Conservation (phyloP, 2,797 vertebrate genomes). For the Centroberyx gerrardi region DNA sequence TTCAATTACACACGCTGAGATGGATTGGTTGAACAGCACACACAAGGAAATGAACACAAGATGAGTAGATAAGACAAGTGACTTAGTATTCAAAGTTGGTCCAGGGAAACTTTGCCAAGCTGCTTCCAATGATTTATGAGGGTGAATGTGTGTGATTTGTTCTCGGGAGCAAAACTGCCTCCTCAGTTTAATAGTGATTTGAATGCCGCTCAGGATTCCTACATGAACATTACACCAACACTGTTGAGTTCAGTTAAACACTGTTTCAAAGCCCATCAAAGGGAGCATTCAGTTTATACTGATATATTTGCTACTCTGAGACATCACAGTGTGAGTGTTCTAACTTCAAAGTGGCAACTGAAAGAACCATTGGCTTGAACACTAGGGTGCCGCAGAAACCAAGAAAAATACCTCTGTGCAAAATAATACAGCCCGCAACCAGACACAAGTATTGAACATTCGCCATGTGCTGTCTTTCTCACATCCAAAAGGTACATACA, state of each 20-base stretch:
- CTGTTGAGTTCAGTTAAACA: conserved; percentile 57
- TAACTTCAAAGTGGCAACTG: conserved; percentile 68
- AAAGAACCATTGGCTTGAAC: conserved; percentile 50
- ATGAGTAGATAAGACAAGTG: conserved; percentile 62
- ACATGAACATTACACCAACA: conserved; percentile 16
- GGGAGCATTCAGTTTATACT: conserved; percentile 59
- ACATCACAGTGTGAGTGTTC: conserved; percentile 53
- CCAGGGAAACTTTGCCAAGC: conserved; percentile 39
- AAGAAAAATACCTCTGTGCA: conserved; percentile 20
- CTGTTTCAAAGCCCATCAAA: conserved; percentile 71
- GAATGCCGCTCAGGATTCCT: conserved; percentile 55
- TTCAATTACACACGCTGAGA: conserved; percentile 54
- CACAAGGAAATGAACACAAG: conserved; percentile 42
- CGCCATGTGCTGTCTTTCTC: conserved; percentile 29
- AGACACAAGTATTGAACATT: conserved; percentile 31
- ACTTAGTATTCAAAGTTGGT: conserved; percentile 68
- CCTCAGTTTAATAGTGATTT: conserved; percentile 57
- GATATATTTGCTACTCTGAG: conserved; percentile 61
- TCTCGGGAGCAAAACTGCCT: conserved; percentile 52
- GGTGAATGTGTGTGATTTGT: conserved; percentile 66
- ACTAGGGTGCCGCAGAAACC: conserved; percentile 35
- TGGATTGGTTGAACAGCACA: conserved; percentile 51
- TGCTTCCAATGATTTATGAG: conserved; percentile 68
- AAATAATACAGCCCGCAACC: conserved; percentile 36
- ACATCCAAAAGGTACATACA: conserved; percentile 22